Conservation (phyloP, 2,797 vertebrate genomes). For the Thalassophryne amazonica region DNA sequence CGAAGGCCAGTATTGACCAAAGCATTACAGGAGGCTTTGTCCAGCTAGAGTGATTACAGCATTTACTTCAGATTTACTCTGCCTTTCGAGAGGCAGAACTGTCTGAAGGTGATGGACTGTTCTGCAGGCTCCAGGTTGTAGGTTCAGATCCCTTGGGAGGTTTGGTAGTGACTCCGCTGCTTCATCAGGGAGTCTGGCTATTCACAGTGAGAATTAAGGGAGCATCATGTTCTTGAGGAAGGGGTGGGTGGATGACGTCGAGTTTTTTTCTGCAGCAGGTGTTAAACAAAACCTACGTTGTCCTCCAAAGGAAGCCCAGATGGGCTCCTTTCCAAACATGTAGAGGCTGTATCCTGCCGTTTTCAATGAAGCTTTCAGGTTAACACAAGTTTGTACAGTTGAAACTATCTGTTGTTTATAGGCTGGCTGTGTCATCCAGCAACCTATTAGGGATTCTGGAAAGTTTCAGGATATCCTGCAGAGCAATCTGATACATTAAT, state of each 20-base stretch:
- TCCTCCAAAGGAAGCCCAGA: slow-evolving; percentile 21
- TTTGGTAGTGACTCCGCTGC: slow-evolving; percentile 1
- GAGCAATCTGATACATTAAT: too few relatives aligned
- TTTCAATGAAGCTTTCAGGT: too few relatives aligned
- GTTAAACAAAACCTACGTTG: slow-evolving; percentile 11
- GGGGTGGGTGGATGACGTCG: not conserved
- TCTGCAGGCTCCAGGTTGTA: slow-evolving; percentile 11
- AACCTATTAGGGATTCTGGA: too few relatives aligned
- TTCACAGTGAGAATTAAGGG: slow-evolving; percentile 25
- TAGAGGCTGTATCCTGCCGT: too few relatives aligned
- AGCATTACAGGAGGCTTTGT: slow-evolving; percentile 58
- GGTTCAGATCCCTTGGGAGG: slow-evolving; percentile 35
- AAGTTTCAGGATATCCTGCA: too few relatives aligned
- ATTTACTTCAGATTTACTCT: slow-evolving; percentile 58
- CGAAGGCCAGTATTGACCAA: slow-evolving; percentile 55
- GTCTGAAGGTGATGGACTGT: slow-evolving; percentile 34
- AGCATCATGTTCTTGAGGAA: not conserved
- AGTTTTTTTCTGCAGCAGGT: slow-evolving; percentile 2
- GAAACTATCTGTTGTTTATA: too few relatives aligned
- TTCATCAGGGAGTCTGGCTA: slow-evolving; percentile 36
- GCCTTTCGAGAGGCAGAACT: slow-evolving; percentile 9
- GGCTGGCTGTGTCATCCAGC: too few relatives aligned
- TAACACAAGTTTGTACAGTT: too few relatives aligned
- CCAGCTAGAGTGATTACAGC: slow-evolving; percentile 60
- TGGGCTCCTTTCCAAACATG: slow-evolving; percentile 15